Conservation (phyloP, 2,888 invertebrate genomes). For the Tetranychus piercei region DNA sequence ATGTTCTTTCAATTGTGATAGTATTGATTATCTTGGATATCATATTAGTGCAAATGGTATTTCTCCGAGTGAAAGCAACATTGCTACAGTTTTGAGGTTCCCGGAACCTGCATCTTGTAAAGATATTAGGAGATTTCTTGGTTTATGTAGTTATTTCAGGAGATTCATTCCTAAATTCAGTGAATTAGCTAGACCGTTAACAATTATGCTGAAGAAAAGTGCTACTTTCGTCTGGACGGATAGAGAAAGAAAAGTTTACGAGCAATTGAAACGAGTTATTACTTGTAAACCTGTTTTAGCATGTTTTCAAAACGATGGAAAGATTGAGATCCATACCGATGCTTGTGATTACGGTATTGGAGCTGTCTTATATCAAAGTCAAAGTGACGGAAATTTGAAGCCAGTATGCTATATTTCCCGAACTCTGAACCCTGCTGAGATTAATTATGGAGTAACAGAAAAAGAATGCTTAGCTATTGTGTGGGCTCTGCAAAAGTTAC, state of each 20-base stretch:
- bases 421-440: neutral
- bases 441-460: slow-evolving; percentile 14
- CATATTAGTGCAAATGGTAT: no score
- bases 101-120: no score
- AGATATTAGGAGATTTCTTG: no score
- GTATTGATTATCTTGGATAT: no score
- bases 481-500: slow-evolving; percentile 10
- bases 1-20: neutral
- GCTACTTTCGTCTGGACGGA: neutral
- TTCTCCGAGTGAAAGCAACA: no score
- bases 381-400: neutral
- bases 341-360: slow-evolving; percentile 6
- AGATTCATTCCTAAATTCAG: slow-evolving; percentile 23
- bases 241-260: neutral
- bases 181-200: slow-evolving; percentile 13
- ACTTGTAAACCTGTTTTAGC: neutral
- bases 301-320: slow-evolving; percentile 5
- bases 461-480: slow-evolving; percentile 13
- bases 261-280: neutral
- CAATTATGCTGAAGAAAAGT: neutral
- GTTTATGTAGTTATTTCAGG: no score
- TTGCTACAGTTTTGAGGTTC: no score
- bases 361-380: neutral
- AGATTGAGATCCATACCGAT: slow-evolving; percentile 10
- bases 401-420: neutral